Evolutionary conservation across 2,113 vertebrate species (phyloP).

Genomic region (Erythrocercus mccallii): DNA sequence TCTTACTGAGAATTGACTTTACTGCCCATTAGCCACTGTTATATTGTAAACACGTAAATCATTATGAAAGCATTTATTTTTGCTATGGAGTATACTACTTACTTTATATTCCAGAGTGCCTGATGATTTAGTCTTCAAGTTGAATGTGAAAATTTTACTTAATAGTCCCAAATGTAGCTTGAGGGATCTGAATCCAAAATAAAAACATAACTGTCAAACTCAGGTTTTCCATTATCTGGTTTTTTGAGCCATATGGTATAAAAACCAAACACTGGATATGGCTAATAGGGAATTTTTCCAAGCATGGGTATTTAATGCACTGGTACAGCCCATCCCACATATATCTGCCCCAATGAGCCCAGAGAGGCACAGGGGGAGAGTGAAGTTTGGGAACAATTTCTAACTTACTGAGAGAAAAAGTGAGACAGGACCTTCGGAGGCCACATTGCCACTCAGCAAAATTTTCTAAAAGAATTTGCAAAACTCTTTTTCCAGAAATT

Average conservation of each 20-base stretch:
- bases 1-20: constrained; percentile 44
- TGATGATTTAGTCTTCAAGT: not conserved
- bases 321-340: not conserved
- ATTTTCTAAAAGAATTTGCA: not conserved
- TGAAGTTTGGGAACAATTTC: not conserved
- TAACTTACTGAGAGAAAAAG: not conserved
- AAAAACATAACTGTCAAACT: not conserved
- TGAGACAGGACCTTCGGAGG: not conserved
- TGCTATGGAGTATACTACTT: not conserved
- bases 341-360: not conserved
- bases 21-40: constrained; percentile 19
- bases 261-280: not conserved
- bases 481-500: not conserved
- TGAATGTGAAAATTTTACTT: not conserved
- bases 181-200: not conserved
- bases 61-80: constrained; percentile 15
- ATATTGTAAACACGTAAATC: constrained; percentile 39
- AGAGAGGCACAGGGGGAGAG: fast-evolving
- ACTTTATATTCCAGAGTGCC: not conserved
- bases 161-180: not conserved
- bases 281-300: not conserved
- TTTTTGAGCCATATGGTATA: not conserved
- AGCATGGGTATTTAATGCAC: not conserved
- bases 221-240: not conserved
- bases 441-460: not conserved